phyloP scores from a whole-genome alignment of 1,140 invertebrate genomes.

The Tetragnatha versicolor region DNA sequence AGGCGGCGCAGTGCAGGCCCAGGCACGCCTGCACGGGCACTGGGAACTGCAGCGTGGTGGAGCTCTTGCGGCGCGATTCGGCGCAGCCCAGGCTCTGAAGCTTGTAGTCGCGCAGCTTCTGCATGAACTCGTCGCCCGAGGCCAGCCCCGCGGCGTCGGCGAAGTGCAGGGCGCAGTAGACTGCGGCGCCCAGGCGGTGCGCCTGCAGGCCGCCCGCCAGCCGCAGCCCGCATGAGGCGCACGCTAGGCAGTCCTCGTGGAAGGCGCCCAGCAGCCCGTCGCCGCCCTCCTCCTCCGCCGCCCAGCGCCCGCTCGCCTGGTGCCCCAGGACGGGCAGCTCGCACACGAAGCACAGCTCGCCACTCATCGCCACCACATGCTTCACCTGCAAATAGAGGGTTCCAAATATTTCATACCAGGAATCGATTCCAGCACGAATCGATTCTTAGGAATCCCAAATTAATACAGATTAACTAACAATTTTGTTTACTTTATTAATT shows the following conservation, averaged over 20 bases:
- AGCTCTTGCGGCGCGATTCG: slow-evolving; percentile 85
- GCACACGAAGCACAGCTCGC: slow-evolving; percentile 88
- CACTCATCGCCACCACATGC: background rate
- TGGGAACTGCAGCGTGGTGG: slow-evolving; percentile 90
- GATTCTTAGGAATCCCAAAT: background rate
- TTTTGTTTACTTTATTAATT: background rate
- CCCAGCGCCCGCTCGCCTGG: slow-evolving; percentile 66
- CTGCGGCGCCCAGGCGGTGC: slow-evolving; percentile 80
- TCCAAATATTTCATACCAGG: background rate
- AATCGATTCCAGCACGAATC: background rate
- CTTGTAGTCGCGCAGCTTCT: slow-evolving; percentile 93
- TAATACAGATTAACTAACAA: background rate
- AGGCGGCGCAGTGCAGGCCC: slow-evolving; percentile 88
- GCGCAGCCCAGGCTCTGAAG: slow-evolving; percentile 92
- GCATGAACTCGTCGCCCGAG: slow-evolving; percentile 86
- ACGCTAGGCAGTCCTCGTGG: slow-evolving; percentile 93
- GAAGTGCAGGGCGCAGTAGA: slow-evolving; percentile 89
- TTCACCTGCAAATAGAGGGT: background rate
- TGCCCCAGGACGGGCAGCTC: slow-evolving; percentile 91
- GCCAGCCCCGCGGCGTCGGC: slow-evolving; percentile 93
- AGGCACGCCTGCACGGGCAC: slow-evolving; percentile 87
- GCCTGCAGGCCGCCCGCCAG: slow-evolving; percentile 86
- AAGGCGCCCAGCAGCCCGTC: slow-evolving; percentile 66
- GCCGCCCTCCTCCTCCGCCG: slow-evolving; percentile 55
- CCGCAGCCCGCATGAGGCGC: slow-evolving; percentile 91